Evolutionary conservation across 2,888 invertebrate species (phyloP).

Genomic region (Camptogramma bilineatum): DNA sequence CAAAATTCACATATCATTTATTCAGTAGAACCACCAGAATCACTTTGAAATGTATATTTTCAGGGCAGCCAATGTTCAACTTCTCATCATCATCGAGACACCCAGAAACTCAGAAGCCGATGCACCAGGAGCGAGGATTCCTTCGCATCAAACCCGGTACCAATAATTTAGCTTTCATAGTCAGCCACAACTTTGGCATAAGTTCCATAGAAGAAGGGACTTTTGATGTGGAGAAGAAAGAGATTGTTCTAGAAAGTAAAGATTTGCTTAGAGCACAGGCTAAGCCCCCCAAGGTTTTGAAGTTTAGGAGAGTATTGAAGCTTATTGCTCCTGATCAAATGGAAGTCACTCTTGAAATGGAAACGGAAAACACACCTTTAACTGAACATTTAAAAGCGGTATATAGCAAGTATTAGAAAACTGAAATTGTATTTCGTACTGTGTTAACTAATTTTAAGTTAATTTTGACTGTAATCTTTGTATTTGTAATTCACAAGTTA

Average conservation of each 20-base stretch:
- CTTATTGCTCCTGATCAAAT: slow-evolving; percentile 62
- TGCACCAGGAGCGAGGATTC: slow-evolving; percentile 88
- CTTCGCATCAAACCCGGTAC: slow-evolving; percentile 84
- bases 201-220: slow-evolving; percentile 86
- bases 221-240: slow-evolving; percentile 69
- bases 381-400: slow-evolving; percentile 83
- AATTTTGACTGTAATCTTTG: not conserved
- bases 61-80: slow-evolving; percentile 87
- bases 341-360: slow-evolving; percentile 81
- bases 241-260: slow-evolving; percentile 77
- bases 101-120: slow-evolving; percentile 80
- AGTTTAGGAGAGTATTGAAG: slow-evolving; percentile 72
- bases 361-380: slow-evolving; percentile 81
- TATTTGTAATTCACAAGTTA: no score
- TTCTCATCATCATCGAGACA: slow-evolving; percentile 82
- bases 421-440: not conserved
- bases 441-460: not conserved
- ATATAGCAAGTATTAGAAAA: slow-evolving; percentile 65
- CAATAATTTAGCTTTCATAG: slow-evolving; percentile 79
- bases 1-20: no score
- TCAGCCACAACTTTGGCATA: slow-evolving; percentile 87
- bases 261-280: slow-evolving; percentile 62
- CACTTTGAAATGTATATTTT: not conserved
- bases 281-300: slow-evolving; percentile 81
- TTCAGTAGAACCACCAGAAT: no score